Percentiles rank a stretch among this genome's conserved stretches.
Evolutionary conservation across 1,140 invertebrate species (phyloP).

Genomic region (Achroia grisella): DNA sequence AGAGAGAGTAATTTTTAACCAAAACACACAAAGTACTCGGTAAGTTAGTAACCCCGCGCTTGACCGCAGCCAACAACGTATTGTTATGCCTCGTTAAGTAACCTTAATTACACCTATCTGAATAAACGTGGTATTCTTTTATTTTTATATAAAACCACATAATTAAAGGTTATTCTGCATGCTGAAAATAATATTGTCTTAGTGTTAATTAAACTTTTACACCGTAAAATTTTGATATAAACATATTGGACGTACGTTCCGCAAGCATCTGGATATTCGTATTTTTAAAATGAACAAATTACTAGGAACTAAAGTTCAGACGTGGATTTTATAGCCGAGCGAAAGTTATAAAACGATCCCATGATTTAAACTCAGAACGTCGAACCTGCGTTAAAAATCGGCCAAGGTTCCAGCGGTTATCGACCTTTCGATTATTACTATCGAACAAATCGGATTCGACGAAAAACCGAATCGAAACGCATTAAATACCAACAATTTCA

Average conservation of each 20-base stretch:
- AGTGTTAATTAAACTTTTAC: background rate
- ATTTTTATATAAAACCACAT: no score
- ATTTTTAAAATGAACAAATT: slow-evolving; percentile 28
- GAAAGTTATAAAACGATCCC: slow-evolving; percentile 56
- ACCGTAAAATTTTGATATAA: slow-evolving; percentile 1
- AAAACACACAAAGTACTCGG: no score
- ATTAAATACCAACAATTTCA: slow-evolving; percentile 6
- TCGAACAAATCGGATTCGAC: slow-evolving; percentile 19
- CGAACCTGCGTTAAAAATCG: slow-evolving; percentile 57
- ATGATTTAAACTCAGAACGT: slow-evolving; percentile 43
- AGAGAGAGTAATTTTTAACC: no score
- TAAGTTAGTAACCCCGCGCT: no score
- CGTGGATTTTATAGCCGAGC: slow-evolving; percentile 49
- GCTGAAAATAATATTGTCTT: no score
- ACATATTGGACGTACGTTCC: slow-evolving; percentile 27
- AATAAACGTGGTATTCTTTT: no score
- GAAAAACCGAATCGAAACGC: slow-evolving; percentile 10
- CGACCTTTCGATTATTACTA: slow-evolving; percentile 27
- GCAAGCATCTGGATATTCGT: slow-evolving; percentile 34
- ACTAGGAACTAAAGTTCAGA: slow-evolving; percentile 44
- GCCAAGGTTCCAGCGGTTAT: slow-evolving; percentile 57
- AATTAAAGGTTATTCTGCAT: no score
- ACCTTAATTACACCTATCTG: no score
- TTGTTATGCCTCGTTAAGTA: no score
- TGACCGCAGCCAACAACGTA: no score